Evolutionary conservation across 2,888 invertebrate species (phyloP).

Genomic region (Coronaproctus castanopsis): DNA sequence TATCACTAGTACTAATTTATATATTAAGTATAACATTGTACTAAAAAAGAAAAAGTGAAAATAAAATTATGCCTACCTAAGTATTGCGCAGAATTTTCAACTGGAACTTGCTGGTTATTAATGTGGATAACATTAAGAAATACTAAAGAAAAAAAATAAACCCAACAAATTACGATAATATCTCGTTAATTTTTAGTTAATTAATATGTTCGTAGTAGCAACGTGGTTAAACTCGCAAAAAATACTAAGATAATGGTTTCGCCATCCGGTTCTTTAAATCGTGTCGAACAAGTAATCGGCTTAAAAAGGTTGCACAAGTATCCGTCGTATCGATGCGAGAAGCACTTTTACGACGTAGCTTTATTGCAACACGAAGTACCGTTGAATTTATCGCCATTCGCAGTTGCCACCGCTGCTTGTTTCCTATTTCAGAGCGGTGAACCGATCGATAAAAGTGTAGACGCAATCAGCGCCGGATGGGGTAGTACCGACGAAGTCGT

Average conservation of each 20-base stretch:
- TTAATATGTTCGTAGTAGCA: not conserved
- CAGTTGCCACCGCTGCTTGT: conserved; percentile 54
- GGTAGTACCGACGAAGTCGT: conserved; percentile 62
- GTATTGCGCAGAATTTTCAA: too few species aligned
- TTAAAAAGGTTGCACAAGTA: conserved; percentile 24
- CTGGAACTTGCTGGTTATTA: too few species aligned
- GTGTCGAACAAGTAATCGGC: not conserved
- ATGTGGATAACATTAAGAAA: too few species aligned
- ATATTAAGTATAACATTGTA: too few species aligned
- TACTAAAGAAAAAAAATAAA: too few species aligned
- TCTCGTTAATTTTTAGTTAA: too few species aligned
- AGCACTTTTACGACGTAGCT: conserved; percentile 36
- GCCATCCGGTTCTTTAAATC: not conserved
- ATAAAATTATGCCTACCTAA: too few species aligned
- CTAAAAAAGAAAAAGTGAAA: too few species aligned
- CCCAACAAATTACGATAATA: too few species aligned
- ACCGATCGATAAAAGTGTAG: conserved; percentile 25
- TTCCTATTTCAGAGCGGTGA: conserved; percentile 28
- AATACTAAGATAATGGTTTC: not conserved
- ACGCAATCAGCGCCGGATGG: conserved; percentile 63
- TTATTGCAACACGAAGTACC: conserved; percentile 44
- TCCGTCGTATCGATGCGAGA: conserved; percentile 45
- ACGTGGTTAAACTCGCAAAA: not conserved
- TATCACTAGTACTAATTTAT: too few species aligned
- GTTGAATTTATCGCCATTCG: conserved; percentile 35